Base-by-base conservation (phyloP, 2,113 vertebrate species). In the Sphaerodactylus townsendi region DNA sequence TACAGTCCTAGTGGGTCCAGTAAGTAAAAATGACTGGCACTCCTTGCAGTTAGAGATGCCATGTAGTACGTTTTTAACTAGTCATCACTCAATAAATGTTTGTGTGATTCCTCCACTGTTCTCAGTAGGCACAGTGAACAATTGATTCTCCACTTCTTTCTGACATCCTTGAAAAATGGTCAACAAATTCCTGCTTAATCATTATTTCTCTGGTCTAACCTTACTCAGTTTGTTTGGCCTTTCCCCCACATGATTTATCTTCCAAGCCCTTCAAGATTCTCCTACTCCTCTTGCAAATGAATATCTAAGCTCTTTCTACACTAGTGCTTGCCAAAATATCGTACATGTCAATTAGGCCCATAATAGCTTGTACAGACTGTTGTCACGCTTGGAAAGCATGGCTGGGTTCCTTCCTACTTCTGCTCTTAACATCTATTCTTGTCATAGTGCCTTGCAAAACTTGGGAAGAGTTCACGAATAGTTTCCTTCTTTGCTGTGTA, bases 271-370 rank as follows among this genome's bases (percentile, higher is more conserved):
- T 48, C 68, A 68, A 53, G 23, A 76, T 83, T 17, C 10, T 83
- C 62, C 64, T n/a, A 41, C 33, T 39, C 17, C 41, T 76, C 46
- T 76, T 77, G 71, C 56, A 89, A 78, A 88, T 73, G 83, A 3
- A 69, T 81, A 85, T 77, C 64, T 30, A 89, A 62, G 79, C 85
- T 66, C 79, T 85, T 44, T 53, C 82, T 73, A 53, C 89, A 66
- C 25, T 87, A 77, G 68, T 81, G 72, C 70, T 68, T 76, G 44
- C 35, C 46, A 56, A 19, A 87, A 0, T 37, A 85, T 79, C 66
- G 71, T 85, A 46, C 59, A 90, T 78, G 87, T 93, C 30, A 73
- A 90, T 90, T 90, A 74, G 10, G 86, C 19, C 65, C 84, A 87
- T 74, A 88, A 81, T 4, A 1, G 33, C 81, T 85, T 74, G 85